Evolutionary conservation across 2,888 invertebrate species (phyloP).

Genomic region (Melolontha melolontha): DNA sequence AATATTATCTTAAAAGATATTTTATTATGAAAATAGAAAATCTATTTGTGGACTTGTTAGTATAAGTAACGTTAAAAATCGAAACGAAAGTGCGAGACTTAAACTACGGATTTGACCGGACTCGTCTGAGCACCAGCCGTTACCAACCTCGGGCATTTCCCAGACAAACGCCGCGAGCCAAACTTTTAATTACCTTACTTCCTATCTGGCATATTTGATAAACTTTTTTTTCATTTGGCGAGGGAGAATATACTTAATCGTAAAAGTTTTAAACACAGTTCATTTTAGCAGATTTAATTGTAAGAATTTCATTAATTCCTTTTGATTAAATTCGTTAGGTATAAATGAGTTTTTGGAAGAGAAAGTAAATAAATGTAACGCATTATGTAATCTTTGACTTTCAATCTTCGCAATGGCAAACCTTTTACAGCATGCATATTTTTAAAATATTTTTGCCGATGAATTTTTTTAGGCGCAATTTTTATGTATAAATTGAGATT

Average conservation of each 20-base stretch:
- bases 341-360: constrained; percentile 10
- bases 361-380: background rate
- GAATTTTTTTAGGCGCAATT: too few species aligned
- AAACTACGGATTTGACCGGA: constrained; percentile 19
- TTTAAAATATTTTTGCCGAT: too few species aligned
- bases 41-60: too few species aligned
- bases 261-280: constrained; percentile 35
- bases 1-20: too few species aligned
- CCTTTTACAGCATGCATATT: too few species aligned
- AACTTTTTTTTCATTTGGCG: constrained; percentile 19
- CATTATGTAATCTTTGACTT: background rate
- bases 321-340: constrained; percentile 24
- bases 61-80: too few species aligned
- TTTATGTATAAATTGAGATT: too few species aligned
- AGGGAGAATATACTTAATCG: constrained; percentile 12
- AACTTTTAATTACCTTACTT: constrained; percentile 28
- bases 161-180: background rate
- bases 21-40: too few species aligned
- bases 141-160: constrained; percentile 1
- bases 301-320: constrained; percentile 27
- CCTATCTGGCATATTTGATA: constrained; percentile 5
- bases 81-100: constrained; percentile 7
- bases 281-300: constrained; percentile 18
- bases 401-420: too few species aligned
- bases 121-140: constrained; percentile 3